A percentile compares a stretch with the other conserved stretches of the same genome.
Conservation (phyloP, 2,113 vertebrate genomes). For the Sebastes fasciatus region DNA sequence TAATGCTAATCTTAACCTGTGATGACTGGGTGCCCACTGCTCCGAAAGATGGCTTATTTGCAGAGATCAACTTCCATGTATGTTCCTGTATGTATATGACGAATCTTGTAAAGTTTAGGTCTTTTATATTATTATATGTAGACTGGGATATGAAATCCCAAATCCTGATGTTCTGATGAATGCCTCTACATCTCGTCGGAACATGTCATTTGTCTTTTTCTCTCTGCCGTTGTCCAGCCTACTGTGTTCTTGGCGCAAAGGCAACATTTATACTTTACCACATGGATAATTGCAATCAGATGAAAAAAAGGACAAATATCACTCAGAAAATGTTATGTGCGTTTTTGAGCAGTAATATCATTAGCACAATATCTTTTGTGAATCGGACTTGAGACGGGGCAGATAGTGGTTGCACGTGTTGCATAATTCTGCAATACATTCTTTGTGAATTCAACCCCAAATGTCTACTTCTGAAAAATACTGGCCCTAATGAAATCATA, state of each 20-base stretch:
- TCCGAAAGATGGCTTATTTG: no score
- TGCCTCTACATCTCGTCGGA: no score
- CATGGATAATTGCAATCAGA: not conserved
- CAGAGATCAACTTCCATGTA: no score
- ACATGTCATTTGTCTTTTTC: no score
- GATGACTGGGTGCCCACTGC: no score
- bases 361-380: not conserved
- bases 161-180: no score
- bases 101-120: no score
- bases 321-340: not conserved
- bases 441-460: not conserved
- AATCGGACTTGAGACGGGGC: not conserved
- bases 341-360: not conserved
- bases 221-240: no score
- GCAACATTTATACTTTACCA: not conserved
- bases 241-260: not conserved
- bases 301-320: not conserved
- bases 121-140: no score
- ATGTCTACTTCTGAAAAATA: not conserved
- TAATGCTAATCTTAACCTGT: no score
- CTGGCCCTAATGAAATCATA: not conserved
- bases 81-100: no score
- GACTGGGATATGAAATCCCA: no score
- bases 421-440: not conserved
- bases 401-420: not conserved